Conservation (phyloP, 2,888 invertebrate genomes). For the Agriotes lineatus region DNA sequence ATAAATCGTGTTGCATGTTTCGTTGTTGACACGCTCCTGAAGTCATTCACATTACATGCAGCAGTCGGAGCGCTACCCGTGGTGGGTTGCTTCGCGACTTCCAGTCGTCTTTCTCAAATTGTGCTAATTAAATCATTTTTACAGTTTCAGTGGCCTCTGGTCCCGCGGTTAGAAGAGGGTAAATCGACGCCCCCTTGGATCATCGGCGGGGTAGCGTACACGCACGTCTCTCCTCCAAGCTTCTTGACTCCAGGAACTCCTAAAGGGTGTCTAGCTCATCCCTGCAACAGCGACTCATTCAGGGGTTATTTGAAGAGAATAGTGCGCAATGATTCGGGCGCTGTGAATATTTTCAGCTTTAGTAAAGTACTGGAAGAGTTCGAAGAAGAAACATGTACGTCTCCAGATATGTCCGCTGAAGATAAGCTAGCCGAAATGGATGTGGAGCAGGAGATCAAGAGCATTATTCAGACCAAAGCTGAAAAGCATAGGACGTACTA, state of each 20-base stretch:
- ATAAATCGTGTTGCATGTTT: neutral
- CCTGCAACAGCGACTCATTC: constrained; percentile 15
- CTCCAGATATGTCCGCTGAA: too few species aligned
- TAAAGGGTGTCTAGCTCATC: constrained; percentile 1
- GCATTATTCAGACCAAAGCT: constrained; percentile 57
- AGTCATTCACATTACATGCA: constrained; percentile 11
- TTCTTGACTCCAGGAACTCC: neutral
- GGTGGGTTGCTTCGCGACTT: constrained; percentile 6
- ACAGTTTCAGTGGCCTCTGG: constrained; percentile 62
- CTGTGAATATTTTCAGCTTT: constrained; percentile 16
- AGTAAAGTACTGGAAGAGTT: neutral
- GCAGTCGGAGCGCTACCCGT: neutral
- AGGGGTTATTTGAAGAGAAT: constrained; percentile 26
- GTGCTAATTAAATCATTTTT: neutral
- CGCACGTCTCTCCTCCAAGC: constrained; percentile 14
- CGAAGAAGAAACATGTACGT: neutral
- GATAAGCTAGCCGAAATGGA: neutral
- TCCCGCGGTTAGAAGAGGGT: constrained; percentile 56
- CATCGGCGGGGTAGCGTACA: constrained; percentile 51
- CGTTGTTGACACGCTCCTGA: neutral
- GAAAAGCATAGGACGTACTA: constrained; percentile 59
- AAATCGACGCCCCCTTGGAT: constrained; percentile 55
- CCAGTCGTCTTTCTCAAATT: neutral
- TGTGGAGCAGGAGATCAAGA: constrained; percentile 34
- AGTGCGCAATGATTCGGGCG: constrained; percentile 12